phyloP scores from a whole-genome alignment of 2,888 invertebrate species.

The Laspeyria flexula region DNA sequence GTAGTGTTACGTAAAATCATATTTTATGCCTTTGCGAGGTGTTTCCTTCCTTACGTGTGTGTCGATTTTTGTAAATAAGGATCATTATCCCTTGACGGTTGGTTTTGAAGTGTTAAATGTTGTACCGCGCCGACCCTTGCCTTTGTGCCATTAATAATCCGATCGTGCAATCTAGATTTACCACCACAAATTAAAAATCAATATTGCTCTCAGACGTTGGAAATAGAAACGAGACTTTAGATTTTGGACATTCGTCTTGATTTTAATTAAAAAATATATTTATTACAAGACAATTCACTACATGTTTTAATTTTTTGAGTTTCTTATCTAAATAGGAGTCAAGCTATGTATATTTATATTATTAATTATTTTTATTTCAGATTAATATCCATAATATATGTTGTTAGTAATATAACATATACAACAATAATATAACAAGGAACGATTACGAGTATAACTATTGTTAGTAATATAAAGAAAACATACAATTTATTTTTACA shows the following conservation, averaged over 20 bases:
- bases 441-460: too few relatives aligned
- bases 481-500: too few relatives aligned
- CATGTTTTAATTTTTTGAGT: too few relatives aligned
- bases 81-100: conserved; percentile 63
- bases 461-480: too few relatives aligned
- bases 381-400: too few relatives aligned
- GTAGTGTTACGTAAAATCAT: conserved; percentile 25
- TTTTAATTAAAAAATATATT: too few relatives aligned
- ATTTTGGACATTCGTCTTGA: background rate
- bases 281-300: too few relatives aligned
- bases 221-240: conserved; percentile 15
- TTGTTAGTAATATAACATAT: too few relatives aligned
- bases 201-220: conserved; percentile 43
- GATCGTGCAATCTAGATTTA: conserved; percentile 70
- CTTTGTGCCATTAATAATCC: conserved; percentile 73
- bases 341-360: too few relatives aligned
- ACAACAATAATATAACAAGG: too few relatives aligned
- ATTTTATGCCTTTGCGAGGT: conserved; percentile 32
- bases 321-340: too few relatives aligned
- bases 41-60: conserved; percentile 48
- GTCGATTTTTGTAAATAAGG: conserved; percentile 64
- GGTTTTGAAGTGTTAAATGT: conserved; percentile 68
- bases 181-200: conserved; percentile 74
- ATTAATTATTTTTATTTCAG: too few relatives aligned
- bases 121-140: conserved; percentile 63